Percentiles rank a stretch among this genome's conserved stretches.
Conservation (phyloP, 2,797 vertebrate species). For the Characodon lateralis region DNA sequence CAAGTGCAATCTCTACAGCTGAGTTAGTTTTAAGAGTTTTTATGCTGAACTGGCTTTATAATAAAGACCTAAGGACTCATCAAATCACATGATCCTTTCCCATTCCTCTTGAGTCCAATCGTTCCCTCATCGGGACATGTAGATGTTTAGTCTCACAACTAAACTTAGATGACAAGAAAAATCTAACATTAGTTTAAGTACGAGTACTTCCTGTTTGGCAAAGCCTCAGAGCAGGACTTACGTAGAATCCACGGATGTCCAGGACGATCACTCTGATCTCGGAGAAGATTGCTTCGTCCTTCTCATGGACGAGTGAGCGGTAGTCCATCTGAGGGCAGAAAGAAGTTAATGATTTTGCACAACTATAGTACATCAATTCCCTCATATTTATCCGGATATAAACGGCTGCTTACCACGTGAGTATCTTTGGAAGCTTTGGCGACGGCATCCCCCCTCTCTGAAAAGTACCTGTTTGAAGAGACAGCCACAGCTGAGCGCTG, state of each 20-base stretch:
- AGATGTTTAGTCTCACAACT: background rate
- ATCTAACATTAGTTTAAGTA: background rate
- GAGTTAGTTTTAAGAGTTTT: too few species aligned
- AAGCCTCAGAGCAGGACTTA: constrained; percentile 65
- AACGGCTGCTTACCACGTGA: constrained; percentile 83
- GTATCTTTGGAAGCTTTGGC: constrained; percentile 93
- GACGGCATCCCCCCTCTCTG: constrained; percentile 90
- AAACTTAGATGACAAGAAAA: background rate
- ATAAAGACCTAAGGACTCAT: too few species aligned
- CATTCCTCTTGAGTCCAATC: too few species aligned
- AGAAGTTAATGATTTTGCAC: background rate
- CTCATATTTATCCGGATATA: background rate
- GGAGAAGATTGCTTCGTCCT: constrained; percentile 83
- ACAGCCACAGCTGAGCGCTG: background rate
- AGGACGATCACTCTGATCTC: constrained; percentile 84
- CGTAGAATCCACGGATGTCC: constrained; percentile 89
- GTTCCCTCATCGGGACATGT: background rate
- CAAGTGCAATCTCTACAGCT: too few species aligned
- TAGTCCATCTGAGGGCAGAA: constrained; percentile 87
- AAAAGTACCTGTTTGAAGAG: constrained; percentile 81
- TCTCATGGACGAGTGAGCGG: constrained; percentile 86
- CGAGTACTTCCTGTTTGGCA: background rate
- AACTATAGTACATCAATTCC: background rate
- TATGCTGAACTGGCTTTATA: too few species aligned
- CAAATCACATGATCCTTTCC: too few species aligned